Evolutionary conservation across 2,888 invertebrate genomes (phyloP).

Genomic region (Cylindroiulus punctatus): DNA sequence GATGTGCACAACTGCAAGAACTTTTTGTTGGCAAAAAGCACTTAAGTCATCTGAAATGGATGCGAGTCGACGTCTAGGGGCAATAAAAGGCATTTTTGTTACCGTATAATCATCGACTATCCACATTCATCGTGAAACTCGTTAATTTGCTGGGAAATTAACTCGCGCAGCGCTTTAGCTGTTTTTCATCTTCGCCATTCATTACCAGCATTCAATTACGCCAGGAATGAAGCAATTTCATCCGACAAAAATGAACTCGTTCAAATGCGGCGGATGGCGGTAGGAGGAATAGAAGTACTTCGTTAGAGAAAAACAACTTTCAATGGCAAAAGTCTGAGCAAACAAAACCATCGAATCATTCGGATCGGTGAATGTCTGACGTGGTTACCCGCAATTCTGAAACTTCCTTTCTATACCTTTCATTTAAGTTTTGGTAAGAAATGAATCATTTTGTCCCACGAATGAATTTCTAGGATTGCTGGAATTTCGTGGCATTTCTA

Average conservation of each 20-base stretch:
- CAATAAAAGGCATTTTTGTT: background rate
- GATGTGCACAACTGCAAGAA: background rate
- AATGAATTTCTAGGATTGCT: too few species aligned
- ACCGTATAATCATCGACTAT: background rate
- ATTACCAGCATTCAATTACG: background rate
- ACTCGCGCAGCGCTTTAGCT: background rate
- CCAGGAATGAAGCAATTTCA: background rate
- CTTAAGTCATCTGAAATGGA: background rate
- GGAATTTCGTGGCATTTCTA: too few species aligned
- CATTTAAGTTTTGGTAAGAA: too few species aligned
- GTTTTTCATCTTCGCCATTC: background rate
- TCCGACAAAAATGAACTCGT: background rate
- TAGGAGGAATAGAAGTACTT: background rate
- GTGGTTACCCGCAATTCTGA: too few species aligned
- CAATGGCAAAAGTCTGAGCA: background rate
- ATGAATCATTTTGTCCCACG: too few species aligned
- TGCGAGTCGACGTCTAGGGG: background rate
- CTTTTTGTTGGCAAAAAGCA: background rate
- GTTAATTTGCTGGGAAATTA: background rate
- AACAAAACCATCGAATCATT: background rate
- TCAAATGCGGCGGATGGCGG: background rate
- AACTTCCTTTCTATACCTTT: too few species aligned
- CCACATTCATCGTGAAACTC: constrained; percentile 1
- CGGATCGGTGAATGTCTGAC: background rate
- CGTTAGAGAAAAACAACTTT: background rate